phyloP scores from a whole-genome alignment of 2,113 vertebrate species.

The Lycaon pictus region DNA sequence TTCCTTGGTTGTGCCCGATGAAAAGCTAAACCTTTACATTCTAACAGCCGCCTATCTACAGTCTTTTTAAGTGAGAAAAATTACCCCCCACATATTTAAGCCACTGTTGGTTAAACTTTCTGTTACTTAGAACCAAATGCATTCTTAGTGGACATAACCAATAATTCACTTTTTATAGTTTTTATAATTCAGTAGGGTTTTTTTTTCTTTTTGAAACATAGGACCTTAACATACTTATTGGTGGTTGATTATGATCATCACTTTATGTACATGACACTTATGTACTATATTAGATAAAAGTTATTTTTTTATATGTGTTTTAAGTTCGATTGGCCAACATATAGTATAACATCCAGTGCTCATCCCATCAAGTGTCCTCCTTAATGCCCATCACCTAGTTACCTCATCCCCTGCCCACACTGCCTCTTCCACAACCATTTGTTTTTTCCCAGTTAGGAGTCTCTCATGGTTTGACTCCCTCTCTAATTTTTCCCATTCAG shows the following conservation, averaged over 20 bases:
- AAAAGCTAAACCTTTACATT: background rate
- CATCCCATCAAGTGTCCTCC: too few species aligned
- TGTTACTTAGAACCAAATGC: background rate
- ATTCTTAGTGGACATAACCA: background rate
- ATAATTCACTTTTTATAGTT: background rate
- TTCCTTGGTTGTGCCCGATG: background rate
- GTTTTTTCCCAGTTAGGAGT: too few species aligned
- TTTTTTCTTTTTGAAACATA: conserved; percentile 6
- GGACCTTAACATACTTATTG: background rate
- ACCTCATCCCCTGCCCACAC: too few species aligned
- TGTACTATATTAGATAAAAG: background rate
- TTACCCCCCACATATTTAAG: background rate
- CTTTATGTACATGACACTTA: background rate
- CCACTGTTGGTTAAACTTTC: background rate
- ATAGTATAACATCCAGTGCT: too few species aligned
- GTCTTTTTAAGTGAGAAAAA: background rate
- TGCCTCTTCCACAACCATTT: too few species aligned
- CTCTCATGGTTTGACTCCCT: too few species aligned
- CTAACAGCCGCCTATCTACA: background rate
- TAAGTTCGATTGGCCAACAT: too few species aligned
- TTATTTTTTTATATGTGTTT: too few species aligned
- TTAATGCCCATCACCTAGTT: too few species aligned
- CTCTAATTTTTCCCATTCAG: too few species aligned
- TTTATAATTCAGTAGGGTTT: background rate
- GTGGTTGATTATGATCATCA: background rate